Evolutionary conservation across 2,113 vertebrate genomes (phyloP).

Genomic region (Prietella phreatophila): DNA sequence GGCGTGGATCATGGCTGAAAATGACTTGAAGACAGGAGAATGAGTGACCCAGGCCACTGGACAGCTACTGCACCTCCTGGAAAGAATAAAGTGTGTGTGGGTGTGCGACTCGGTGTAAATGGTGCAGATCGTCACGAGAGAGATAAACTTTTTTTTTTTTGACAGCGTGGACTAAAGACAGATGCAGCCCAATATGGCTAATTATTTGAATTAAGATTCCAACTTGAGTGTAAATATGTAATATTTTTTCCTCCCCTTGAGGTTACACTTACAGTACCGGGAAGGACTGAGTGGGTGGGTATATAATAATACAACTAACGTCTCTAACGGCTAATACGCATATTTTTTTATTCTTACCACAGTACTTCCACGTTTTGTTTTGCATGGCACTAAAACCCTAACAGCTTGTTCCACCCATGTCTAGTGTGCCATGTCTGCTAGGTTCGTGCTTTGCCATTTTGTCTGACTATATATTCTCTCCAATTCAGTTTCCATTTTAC

Average conservation of each 20-base stretch:
- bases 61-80: constrained; percentile 60
- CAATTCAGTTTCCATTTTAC: neutral
- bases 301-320: neutral
- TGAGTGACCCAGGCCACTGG: constrained; percentile 64
- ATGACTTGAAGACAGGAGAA: constrained; percentile 2
- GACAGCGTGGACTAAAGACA: neutral
- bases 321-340: neutral
- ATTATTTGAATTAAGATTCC: neutral
- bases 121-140: neutral
- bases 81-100: constrained; percentile 36
- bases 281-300: neutral
- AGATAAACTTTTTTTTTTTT: neutral
- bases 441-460: neutral
- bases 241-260: neutral
- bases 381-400: neutral
- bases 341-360: neutral
- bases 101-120: neutral
- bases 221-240: neutral
- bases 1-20: neutral
- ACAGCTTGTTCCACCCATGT: too few species aligned
- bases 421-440: neutral
- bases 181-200: neutral
- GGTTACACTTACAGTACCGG: neutral
- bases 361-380: constrained; percentile 11
- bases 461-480: constrained; percentile 1